Base-by-base conservation (phyloP, 2,797 vertebrate genomes). In the Micropoecilia bifurca region DNA sequence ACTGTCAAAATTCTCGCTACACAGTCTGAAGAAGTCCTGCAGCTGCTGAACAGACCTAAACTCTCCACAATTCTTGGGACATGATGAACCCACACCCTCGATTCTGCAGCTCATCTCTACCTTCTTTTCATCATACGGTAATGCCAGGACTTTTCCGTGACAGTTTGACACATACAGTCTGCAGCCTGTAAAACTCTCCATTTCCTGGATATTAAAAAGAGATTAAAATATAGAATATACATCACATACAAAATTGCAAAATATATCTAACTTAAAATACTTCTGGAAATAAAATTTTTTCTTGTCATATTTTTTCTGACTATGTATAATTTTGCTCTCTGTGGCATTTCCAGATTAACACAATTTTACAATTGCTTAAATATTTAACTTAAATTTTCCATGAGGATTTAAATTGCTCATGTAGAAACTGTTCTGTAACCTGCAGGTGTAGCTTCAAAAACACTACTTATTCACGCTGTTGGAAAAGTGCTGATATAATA, bases 401-500 rank as follows among this genome's bases (percentile, higher is more conserved):
- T 63, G 33, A 20, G 3, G 7, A 39, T 66, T 63, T 20, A 39
- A 8, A 4, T 9, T 66, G 33, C 61, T 36, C 8, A 22, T 66
- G 61, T 66, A 20, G 33, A 36, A 36, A 39, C 16, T 66, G 18
- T 18, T 36, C 61, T 66, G 16, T 22, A 39, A 66, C 30, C 16
- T 22, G 14, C 61, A 66, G 61, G 61, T 66, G 33, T 66, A 22
- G 16, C 61, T 66, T 66, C 33, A 39, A 22, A 66, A 66, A 39
- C 16, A 66, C 30, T 18, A 33, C 14, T 61, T 66, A 66, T 1
- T 66, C 33, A 66, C 36, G 8, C 36, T 66, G 16, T 39, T 39
- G 61, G 33, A 66, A 79, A 85, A 77, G 28, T 39, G 6, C 69
- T 77, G 71, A 75, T 66, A 36, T 20, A 39, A 22, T 39, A 66